Evolutionary conservation across 1,140 invertebrate species (phyloP), one percentile per base, ranked within the genome.

Genomic region (Drosophila mauritiana): DNA sequence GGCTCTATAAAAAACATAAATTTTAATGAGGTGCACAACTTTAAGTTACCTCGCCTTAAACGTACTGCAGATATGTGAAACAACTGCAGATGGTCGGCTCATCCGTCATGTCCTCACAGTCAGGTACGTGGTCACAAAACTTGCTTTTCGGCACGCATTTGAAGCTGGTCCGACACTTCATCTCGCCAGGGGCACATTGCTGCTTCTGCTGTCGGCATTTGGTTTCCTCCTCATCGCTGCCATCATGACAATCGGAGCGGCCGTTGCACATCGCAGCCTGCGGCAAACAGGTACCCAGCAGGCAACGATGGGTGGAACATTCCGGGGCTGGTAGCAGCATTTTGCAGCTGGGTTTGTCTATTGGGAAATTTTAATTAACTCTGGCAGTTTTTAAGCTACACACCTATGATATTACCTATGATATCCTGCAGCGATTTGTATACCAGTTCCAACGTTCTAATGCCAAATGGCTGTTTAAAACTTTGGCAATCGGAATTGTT

Each of bases 91-190:
- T 92, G 0, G 91, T 79, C 0, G 96, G 95, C 86, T 97, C 97
- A 80, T 97, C 97, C 5, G 94, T 94, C 22, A 93, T 93, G 83
- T 97, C 96, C 0, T 92, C 93, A 78, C 97, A 97, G 76, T 97
- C 95, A 8, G 94, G 86, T 0, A 91, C 89, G 7, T 94, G 93
- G 75, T 97, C 94, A 78, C 95, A 96, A 67, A 96, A 97, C 36
- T 93, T 90, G 12, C 93, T 92, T 85, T 96, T 96, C 0, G 94
- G 88, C n/a, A 97, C 83, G 78, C 96, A 97, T 51, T 93, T 93
- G 4, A 94, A 94, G 68, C 94, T 95, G 25, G 91, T 68, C 1
- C 84, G 88, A 78, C 96, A 97, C 81, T 94, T 94, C 53, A 97
- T 90, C 76, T 96, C 93, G 0, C 93, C 93, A 8, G 90, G 90